Base-by-base conservation (phyloP, 2,113 vertebrate genomes). In the Pelmatolapia mariae region DNA sequence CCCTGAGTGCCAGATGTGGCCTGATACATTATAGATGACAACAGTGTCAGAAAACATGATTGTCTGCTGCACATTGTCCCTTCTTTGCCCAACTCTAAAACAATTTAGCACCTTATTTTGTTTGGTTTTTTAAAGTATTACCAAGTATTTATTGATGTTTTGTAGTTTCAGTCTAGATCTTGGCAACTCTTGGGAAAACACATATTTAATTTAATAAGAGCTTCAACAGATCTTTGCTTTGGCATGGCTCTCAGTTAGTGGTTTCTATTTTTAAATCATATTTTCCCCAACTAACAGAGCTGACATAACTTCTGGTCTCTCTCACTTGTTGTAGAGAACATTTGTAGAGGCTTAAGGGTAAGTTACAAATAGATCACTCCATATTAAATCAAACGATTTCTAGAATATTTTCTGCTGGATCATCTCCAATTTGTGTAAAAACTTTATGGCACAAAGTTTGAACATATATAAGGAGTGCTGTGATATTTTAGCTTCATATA, bases 1-100 rank as follows among this genome's bases (percentile, higher is more conserved):
- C 61, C 16, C 50, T 84, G 86, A 91, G 88, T 82, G 81, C 87
- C 95, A 94, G 93, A 93, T 93, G 93, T 93, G 92, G 8, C 92
- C 90, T 89, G 53, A 80, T 95, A 87, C 88, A 95, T 95, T 93
- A 95, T 94, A 92, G 85, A 95, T 94, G 93, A 94, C 15, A 80
- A 43, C 47, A 31, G 16, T 78, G 24, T 31, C 24, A 71, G 85
- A 79, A 78, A 90, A 86, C 87, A 61, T 31, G 87, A 90, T 8
- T 68, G 19, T 22, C 33, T 38, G 81, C 85, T 87, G 89, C 56
- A 38, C 50, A 81, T 2, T 36, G 84, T 85, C 52, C 8, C 59
- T 38, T 43, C 57, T 83, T 82, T 61, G 71, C 84, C 78, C 16
- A 12, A 50, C 36, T 76, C 79, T 36, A 26, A 80, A 47, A 66